These are phyloP conservation scores for Lutraria lutraria DNA, from an alignment of 2,888 invertebrate species.

Conservation along the genomic window DNA sequence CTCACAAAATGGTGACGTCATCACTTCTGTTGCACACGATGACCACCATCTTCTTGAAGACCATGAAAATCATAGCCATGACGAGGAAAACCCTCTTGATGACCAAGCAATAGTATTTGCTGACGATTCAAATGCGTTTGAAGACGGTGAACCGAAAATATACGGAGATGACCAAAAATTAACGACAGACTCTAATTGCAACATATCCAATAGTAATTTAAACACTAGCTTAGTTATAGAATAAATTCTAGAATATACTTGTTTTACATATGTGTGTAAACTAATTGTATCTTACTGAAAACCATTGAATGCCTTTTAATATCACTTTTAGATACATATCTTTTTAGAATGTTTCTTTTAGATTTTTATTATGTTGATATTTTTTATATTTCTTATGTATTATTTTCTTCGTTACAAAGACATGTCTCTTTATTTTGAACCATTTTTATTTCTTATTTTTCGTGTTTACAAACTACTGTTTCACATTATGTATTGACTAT, in stretches of 20 bases:
- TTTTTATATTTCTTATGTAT: not conserved
- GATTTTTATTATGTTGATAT: not conserved
- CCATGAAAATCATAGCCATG: conserved; percentile 66
- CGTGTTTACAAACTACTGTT: not conserved
- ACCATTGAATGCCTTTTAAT: conserved; percentile 16
- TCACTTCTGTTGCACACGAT: conserved; percentile 62
- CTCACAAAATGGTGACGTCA: conserved; percentile 69
- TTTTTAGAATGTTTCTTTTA: conserved; percentile 2
- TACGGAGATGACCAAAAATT: conserved; percentile 31
- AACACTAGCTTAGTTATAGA: conserved; percentile 47
- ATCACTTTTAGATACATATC: not conserved
- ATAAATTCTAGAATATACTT: not conserved
- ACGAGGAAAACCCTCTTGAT: conserved; percentile 62
- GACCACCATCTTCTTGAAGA: conserved; percentile 66
- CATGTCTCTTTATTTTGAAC: not conserved
- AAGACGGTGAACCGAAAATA: conserved; percentile 31
- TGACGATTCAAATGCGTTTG: conserved; percentile 35
- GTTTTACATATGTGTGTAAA: not conserved
- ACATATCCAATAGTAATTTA: conserved; percentile 54
- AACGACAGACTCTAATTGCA: conserved; percentile 50
- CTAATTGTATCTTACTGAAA: conserved; percentile 7
- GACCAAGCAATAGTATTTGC: conserved; percentile 45
- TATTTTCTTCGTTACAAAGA: conserved; percentile 11
- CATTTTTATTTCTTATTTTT: not conserved
- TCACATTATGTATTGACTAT: not conserved